Conservation (phyloP, 2,888 invertebrate genomes). For the Lymantria monacha region DNA sequence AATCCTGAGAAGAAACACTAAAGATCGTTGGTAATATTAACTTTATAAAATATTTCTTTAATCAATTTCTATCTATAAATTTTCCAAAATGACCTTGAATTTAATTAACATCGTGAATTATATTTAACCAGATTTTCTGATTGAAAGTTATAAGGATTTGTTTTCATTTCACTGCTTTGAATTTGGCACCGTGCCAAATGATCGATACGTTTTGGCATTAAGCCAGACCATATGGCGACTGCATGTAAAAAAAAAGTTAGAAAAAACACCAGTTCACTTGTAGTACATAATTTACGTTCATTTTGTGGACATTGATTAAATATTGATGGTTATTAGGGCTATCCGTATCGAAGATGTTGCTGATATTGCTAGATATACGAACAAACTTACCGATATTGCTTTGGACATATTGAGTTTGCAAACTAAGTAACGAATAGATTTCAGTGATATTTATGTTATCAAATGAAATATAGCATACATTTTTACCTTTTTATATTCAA, state of each 20-base stretch:
- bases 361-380: neutral
- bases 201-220: conserved; percentile 64
- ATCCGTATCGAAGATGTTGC: neutral
- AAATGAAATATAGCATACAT: no score
- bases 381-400: neutral
- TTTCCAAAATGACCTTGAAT: conserved; percentile 1
- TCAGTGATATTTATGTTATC: no score
- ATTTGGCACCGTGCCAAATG: conserved; percentile 64
- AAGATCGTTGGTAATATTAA: no score
- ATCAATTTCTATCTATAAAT: neutral
- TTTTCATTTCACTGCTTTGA: conserved; percentile 64
- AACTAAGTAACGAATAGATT: no score
- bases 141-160: conserved; percentile 46
- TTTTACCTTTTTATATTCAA: no score
- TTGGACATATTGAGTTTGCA: neutral
- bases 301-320: conserved; percentile 30
- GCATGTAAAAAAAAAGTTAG: conserved; percentile 38
- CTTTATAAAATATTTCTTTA: no score
- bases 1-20: no score
- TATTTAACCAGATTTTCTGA: conserved; percentile 20
- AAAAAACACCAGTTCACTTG: conserved; percentile 39
- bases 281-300: conserved; percentile 43
- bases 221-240: conserved; percentile 63
- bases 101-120: conserved; percentile 15
- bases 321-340: conserved; percentile 9